Conservation (phyloP, 2,888 invertebrate species). For the Chrysina gloriosa region DNA sequence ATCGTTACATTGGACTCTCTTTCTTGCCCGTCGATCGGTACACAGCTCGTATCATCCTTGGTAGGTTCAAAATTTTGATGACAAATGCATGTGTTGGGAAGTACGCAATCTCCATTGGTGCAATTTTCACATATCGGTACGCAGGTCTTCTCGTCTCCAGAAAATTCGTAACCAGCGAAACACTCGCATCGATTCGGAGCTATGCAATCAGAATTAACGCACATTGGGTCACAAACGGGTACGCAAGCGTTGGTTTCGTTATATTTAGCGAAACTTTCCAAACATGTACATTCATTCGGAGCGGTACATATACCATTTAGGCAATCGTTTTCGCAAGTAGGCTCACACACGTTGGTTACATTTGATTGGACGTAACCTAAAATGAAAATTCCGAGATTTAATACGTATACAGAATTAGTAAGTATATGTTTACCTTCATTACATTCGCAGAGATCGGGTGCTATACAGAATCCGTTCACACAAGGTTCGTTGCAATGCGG, state of each 20-base stretch:
- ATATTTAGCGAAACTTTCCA: not conserved
- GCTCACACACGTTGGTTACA: not conserved
- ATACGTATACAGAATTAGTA: no score
- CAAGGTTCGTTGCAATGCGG: no score
- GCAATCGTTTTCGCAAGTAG: slow-evolving; percentile 48
- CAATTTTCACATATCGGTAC: slow-evolving; percentile 43
- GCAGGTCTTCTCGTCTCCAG: slow-evolving; percentile 26
- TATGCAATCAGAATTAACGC: slow-evolving; percentile 43
- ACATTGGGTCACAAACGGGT: slow-evolving; percentile 41
- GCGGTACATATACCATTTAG: slow-evolving; percentile 66
- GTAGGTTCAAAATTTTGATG: slow-evolving; percentile 33
- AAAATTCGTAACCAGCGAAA: slow-evolving; percentile 23
- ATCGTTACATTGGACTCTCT: no score
- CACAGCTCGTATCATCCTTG: no score
- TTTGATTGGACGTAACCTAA: slow-evolving; percentile 48
- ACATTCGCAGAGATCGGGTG: no score
- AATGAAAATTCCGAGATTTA: slow-evolving; percentile 60
- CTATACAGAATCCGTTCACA: no score
- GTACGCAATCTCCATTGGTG: slow-evolving; percentile 41
- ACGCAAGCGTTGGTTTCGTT: slow-evolving; percentile 38
- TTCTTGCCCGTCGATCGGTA: no score
- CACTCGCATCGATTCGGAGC: slow-evolving; percentile 48
- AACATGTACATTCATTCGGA: slow-evolving; percentile 52
- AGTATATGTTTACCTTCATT: no score
- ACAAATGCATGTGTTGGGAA: slow-evolving; percentile 47